Evolutionary conservation across 2,113 vertebrate species (phyloP), one percentile per base, ranked within the genome.

Genomic region (Boleophthalmus pectinirostris): DNA sequence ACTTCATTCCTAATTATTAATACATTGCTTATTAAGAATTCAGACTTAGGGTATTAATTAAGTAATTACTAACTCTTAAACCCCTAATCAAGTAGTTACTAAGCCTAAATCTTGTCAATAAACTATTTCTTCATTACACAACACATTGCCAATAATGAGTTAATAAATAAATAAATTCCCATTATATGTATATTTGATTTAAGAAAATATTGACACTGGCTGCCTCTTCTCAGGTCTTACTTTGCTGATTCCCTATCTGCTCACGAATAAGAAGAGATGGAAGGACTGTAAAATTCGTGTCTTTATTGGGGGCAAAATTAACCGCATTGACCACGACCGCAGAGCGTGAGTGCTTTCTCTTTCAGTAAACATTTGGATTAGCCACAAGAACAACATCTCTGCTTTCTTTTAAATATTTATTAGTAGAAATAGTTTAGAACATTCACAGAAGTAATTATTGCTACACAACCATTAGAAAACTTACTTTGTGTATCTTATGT

Each of bases 291-390:
- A 93, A 88, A 94, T 94, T 64, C 92, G 93, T 0, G 93, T 94
- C 35, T 94, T 94, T 68, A 94, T 94, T 5, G 94, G 94, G 33
- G 94, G 94, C 6, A 94, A 94, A 92, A 98, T 99, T 89, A 99
- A 99, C 90, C 92, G 98, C 89, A 99, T 99, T 76, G 98, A 99
- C 86, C 98, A 98, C 47, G 98, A 99, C 80, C 96, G 97, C 87
- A 92, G 98, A 94, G 96, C 96, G 98, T 99, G 87, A 96, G 97
- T 95, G 0, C 0, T 25, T 60, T 18, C 74, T 33, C 3, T 16
- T 25, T 3, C 0, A 3, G n/a, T 71, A 2, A 8, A 9, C 5
- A 4, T 58, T 25, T 13, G 23, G 7, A 12, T 58, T n/a, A 8
- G 23, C 21, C 11, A 56, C 53, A 56, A 4, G n/a, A 23, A 16